phyloP scores from a whole-genome alignment of 2,888 invertebrate genomes.

The Aelia acuminata region DNA sequence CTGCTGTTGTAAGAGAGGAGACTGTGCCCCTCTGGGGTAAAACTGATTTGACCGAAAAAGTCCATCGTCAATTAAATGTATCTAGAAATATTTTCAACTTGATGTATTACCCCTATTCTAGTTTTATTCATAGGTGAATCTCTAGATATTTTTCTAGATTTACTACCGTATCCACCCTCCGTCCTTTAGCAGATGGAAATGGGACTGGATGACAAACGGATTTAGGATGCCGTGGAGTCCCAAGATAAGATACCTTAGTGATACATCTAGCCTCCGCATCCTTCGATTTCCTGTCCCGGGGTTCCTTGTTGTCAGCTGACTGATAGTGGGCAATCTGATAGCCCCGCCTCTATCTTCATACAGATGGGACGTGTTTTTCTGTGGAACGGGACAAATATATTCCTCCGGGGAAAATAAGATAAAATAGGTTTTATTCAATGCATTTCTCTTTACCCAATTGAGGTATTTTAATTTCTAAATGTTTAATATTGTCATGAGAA shows the following conservation, averaged over 20 bases:
- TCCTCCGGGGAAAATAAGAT: not conserved
- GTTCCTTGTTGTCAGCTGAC: constrained; percentile 20
- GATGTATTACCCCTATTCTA: too few relatives aligned
- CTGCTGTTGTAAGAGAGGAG: too few relatives aligned
- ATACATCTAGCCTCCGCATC: not conserved
- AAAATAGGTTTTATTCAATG: not conserved
- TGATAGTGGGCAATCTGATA: constrained; percentile 34
- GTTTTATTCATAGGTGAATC: too few relatives aligned
- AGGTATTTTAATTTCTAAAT: too few relatives aligned
- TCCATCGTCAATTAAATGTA: too few relatives aligned
- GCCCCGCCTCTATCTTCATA: not conserved
- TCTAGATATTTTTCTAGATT: not conserved
- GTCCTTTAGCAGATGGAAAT: not conserved
- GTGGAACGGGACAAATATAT: not conserved
- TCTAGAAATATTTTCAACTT: too few relatives aligned
- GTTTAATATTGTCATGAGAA: too few relatives aligned
- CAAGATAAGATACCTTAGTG: not conserved
- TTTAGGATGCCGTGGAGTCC: not conserved
- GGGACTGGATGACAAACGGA: not conserved
- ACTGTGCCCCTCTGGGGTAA: too few relatives aligned
- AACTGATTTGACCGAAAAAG: too few relatives aligned
- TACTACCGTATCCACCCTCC: not conserved
- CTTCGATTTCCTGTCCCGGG: constrained; percentile 3
- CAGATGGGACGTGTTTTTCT: not conserved
- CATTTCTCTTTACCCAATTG: not conserved